Percentiles rank a stretch among this genome's conserved stretches.
These are phyloP conservation scores for Baccha elongata DNA, from an alignment of 2,888 invertebrate species.

Conservation along the genomic window DNA sequence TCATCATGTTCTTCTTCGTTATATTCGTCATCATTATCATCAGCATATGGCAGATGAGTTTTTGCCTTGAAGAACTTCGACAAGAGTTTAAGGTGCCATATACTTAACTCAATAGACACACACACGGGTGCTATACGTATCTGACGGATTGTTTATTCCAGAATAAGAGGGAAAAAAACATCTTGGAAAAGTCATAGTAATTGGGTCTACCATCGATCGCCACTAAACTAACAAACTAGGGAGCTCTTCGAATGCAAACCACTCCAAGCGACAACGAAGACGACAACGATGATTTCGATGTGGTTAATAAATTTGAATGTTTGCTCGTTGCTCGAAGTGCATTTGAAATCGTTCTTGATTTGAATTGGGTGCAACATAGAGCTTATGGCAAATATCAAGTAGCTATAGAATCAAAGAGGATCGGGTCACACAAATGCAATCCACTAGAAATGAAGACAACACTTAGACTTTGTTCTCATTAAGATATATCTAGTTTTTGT, in stretches of 20 bases:
- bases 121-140: conserved; percentile 29
- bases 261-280: conserved; percentile 19
- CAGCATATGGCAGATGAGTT: conserved; percentile 35
- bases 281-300: conserved; percentile 29
- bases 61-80: conserved; percentile 9
- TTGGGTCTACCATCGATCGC: conserved; percentile 62
- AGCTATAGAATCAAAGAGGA: conserved; percentile 52
- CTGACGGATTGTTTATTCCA: conserved; percentile 20
- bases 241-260: conserved; percentile 22
- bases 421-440: conserved; percentile 53
- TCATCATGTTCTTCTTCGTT: conserved; percentile 24
- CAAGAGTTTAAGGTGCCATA: conserved; percentile 57
- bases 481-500: conserved; percentile 56
- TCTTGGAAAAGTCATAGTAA: conserved; percentile 68
- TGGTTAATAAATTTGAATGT: conserved; percentile 73
- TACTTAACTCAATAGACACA: conserved; percentile 22
- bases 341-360: conserved; percentile 65
- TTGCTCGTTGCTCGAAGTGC: conserved; percentile 54
- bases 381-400: conserved; percentile 54
- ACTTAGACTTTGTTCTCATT: conserved; percentile 64
- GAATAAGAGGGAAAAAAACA: conserved; percentile 26
- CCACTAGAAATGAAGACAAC: conserved; percentile 63
- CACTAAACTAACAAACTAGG: conserved; percentile 59
- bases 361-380: conserved; percentile 67
- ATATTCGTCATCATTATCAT: conserved; percentile 4